Evolutionary conservation across 37 sponge, comb jelly and placozoan genomes (phyloP).

Genomic region (Axinella damicornis): DNA sequence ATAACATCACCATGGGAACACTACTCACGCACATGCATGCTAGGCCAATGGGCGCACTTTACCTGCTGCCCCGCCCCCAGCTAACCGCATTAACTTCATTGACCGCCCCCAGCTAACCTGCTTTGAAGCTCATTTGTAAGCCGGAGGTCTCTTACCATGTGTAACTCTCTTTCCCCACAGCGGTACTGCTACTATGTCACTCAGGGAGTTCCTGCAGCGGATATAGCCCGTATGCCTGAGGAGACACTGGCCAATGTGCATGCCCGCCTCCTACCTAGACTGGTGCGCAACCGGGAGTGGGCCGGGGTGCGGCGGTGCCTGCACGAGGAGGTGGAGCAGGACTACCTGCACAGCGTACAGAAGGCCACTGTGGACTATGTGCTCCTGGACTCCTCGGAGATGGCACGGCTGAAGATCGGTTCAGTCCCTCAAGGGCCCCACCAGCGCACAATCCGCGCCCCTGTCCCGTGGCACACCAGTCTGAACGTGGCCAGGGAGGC

Average conservation of each 20-base stretch:
- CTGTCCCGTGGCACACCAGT: conserved; percentile 87
- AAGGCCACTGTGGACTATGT: conserved; percentile 90
- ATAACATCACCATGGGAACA: no score
- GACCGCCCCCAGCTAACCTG: no score
- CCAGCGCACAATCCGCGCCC: conserved; percentile 75
- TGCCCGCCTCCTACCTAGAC: conserved; percentile 25
- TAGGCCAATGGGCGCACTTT: no score
- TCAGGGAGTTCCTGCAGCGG: conserved; percentile 58
- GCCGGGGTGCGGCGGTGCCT: conserved; percentile 42
- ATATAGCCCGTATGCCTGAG: conserved; percentile 72
- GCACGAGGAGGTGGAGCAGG: conserved; percentile 67
- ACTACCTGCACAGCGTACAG: conserved; percentile 82
- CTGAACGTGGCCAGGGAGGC: conserved; percentile 23
- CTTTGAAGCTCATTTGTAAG: no score
- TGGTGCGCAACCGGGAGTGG: conserved; percentile 68
- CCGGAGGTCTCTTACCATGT: no score
- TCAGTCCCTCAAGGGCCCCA: conserved; percentile 59
- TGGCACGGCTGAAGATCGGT: conserved; percentile 75
- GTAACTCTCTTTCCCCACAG: conserved; percentile 30
- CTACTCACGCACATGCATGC: no score
- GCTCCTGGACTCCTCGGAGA: conserved; percentile 82
- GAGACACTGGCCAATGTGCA: conserved; percentile 54
- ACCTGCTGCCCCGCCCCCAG: no score
- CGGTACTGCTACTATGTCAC: conserved; percentile 86
- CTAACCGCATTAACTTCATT: no score